These are phyloP conservation scores for Microchrysa polita DNA, from an alignment of 2,888 invertebrate species.

Conservation along the genomic window DNA sequence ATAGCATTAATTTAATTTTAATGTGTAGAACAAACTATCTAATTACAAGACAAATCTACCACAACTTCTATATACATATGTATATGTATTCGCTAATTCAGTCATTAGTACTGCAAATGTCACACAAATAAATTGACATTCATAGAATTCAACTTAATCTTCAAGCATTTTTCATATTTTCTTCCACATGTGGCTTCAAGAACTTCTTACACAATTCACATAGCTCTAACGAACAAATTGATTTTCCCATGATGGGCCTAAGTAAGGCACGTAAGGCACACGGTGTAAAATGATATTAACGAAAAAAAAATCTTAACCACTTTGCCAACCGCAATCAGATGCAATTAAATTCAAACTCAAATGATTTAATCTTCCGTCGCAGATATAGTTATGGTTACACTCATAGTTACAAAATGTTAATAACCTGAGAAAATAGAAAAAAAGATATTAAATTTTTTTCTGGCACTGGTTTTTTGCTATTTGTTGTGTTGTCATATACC, in stretches of 20 bases:
- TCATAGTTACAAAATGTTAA: constrained; percentile 20
- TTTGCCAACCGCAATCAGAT: constrained; percentile 10
- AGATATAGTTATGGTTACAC: constrained; percentile 25
- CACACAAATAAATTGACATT: background rate
- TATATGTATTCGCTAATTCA: too few species aligned
- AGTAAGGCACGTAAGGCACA: too few species aligned
- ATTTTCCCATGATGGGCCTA: background rate
- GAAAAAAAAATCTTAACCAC: background rate
- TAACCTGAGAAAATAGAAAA: background rate
- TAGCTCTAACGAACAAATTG: background rate
- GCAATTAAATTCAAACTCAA: constrained; percentile 19
- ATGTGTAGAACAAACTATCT: too few species aligned
- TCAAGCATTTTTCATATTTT: too few species aligned
- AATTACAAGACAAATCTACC: too few species aligned
- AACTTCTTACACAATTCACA: background rate
- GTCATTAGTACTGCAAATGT: too few species aligned
- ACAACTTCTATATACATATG: too few species aligned
- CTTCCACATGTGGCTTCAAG: too few species aligned
- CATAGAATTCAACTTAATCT: background rate
- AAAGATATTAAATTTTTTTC: constrained; percentile 6
- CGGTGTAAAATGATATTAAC: background rate
- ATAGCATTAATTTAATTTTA: too few species aligned
- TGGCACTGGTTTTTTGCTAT: background rate
- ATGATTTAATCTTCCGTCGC: constrained; percentile 8
- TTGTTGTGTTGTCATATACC: background rate